Conservation (phyloP, 2,113 vertebrate genomes). For the Motacilla alba region DNA sequence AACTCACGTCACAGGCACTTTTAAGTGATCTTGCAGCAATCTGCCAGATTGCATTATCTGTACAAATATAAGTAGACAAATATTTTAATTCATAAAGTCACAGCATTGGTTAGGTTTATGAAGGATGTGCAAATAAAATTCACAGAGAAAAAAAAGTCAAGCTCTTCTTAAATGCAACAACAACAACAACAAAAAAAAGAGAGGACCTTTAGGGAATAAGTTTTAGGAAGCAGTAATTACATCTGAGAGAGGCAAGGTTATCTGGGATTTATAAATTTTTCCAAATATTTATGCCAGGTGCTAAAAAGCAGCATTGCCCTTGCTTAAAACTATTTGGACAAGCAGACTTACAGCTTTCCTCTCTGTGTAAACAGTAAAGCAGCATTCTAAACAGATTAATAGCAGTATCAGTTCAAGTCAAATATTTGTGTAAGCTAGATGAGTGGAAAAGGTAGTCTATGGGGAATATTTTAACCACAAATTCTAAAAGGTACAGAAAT, state of each 20-base stretch:
- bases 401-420: conserved; percentile 84
- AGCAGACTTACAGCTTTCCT: conserved; percentile 81
- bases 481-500: conserved; percentile 62
- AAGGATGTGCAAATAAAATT: background rate
- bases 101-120: background rate
- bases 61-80: background rate
- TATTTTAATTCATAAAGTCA: background rate
- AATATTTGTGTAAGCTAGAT: conserved; percentile 86
- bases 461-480: conserved; percentile 69
- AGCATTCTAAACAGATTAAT: conserved; percentile 90
- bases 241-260: conserved; percentile 76
- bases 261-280: conserved; percentile 82
- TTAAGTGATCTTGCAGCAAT: background rate
- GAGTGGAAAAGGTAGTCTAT: conserved; percentile 71
- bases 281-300: conserved; percentile 97
- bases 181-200: background rate
- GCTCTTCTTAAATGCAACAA: background rate
- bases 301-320: conserved; percentile 76
- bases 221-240: conserved; percentile 83
- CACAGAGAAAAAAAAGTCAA: background rate
- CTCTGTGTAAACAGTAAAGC: conserved; percentile 80
- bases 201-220: conserved; percentile 40
- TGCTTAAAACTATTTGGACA: conserved; percentile 76
- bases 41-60: background rate
- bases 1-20: background rate